Percentiles rank a stretch among this genome's conserved stretches.
phyloP scores from a whole-genome alignment of 2,888 invertebrate genomes.

The Agrilus mali region DNA sequence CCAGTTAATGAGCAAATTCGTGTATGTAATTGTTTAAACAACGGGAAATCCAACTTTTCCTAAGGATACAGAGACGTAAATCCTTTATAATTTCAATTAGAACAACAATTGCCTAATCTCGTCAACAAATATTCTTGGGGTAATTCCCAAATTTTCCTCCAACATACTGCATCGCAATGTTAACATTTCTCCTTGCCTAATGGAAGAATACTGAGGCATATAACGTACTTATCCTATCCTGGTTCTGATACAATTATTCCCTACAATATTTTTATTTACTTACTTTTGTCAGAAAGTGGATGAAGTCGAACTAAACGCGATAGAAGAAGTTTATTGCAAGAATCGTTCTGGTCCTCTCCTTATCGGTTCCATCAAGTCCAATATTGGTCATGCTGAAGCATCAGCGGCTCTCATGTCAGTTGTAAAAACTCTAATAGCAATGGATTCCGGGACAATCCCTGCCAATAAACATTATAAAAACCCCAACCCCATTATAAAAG shows the following conservation, averaged over 20 bases:
- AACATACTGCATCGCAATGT: neutral
- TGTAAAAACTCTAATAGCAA: slow-evolving; percentile 80
- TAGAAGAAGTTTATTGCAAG: slow-evolving; percentile 80
- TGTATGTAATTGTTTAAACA: too few relatives aligned
- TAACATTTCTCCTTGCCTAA: neutral
- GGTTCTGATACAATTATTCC: too few relatives aligned
- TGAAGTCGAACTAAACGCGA: slow-evolving; percentile 77
- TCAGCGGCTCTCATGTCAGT: slow-evolving; percentile 77
- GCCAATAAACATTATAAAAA: slow-evolving; percentile 74
- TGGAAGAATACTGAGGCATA: too few relatives aligned
- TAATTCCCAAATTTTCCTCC: too few relatives aligned
- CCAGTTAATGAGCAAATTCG: too few relatives aligned
- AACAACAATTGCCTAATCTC: too few relatives aligned
- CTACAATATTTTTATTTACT: slow-evolving; percentile 3
- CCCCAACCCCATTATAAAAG: slow-evolving; percentile 86
- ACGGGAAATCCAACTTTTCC: too few relatives aligned
- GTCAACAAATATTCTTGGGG: too few relatives aligned
- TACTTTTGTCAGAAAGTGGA: slow-evolving; percentile 28
- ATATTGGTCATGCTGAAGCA: slow-evolving; percentile 96
- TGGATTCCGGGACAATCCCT: slow-evolving; percentile 82
- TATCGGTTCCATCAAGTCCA: slow-evolving; percentile 92
- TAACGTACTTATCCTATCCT: too few relatives aligned
- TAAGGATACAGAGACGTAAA: too few relatives aligned
- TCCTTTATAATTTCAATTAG: too few relatives aligned
- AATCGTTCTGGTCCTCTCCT: slow-evolving; percentile 65